Percentiles rank a stretch among this genome's conserved stretches.
Conservation (phyloP, 2,888 invertebrate species). For the Drosophila basisetae region DNA sequence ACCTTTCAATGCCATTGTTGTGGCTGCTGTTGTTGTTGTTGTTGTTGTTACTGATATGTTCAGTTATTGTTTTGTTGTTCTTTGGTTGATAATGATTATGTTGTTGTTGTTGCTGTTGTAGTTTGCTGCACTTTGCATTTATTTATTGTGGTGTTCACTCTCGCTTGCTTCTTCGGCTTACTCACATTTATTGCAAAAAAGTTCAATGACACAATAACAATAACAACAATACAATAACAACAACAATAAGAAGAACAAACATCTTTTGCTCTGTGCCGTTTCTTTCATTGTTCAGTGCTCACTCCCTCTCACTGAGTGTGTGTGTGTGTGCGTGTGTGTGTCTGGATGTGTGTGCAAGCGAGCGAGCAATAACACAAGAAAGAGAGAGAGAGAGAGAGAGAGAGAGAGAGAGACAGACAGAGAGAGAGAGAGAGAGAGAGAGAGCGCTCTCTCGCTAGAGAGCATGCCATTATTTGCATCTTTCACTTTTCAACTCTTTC, state of each 20-base stretch:
- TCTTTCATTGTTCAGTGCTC: conserved; percentile 47
- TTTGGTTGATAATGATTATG: conserved; percentile 40
- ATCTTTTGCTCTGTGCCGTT: conserved; percentile 69
- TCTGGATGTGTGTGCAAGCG: conserved; percentile 5
- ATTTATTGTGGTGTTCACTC: conserved; percentile 27
- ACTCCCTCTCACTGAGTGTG: conserved; percentile 1
- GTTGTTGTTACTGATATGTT: conserved; percentile 42
- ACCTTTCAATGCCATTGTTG: conserved; percentile 16
- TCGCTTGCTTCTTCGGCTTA: conserved; percentile 48
- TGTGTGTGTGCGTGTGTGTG: not conserved
- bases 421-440: conserved; percentile 10
- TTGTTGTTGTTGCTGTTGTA: conserved; percentile 33
- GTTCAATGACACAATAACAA: conserved; percentile 72
- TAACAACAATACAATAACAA: conserved; percentile 41
- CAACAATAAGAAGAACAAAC: conserved; percentile 46
- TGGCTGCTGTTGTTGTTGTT: conserved; percentile 21
- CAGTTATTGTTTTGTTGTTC: conserved; percentile 40
- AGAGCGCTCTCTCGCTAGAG: conserved; percentile 12
- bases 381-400: conserved; percentile 8
- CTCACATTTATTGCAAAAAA: conserved; percentile 71
- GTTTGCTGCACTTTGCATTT: conserved; percentile 36
- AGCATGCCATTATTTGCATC: conserved; percentile 70
- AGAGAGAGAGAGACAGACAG: not conserved
- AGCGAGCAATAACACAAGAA: conserved; percentile 9
- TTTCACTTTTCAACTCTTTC: conserved; percentile 75